phyloP scores from a whole-genome alignment of 2,888 invertebrate species.

The Tetrapedia diversipes region DNA sequence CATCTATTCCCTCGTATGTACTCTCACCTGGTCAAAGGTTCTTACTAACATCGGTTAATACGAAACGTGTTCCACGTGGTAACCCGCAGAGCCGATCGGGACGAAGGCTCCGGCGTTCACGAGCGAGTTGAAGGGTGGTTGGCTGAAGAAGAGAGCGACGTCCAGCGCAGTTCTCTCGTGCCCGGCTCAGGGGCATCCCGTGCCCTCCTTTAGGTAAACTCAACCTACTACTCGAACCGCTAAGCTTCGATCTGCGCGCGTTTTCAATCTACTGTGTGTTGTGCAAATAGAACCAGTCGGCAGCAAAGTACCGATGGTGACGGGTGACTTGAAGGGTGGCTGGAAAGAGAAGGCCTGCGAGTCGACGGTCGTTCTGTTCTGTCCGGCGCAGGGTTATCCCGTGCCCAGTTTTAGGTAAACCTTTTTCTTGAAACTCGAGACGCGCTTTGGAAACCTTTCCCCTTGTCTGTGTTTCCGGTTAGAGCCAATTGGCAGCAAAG shows the following conservation, averaged over 20 bases:
- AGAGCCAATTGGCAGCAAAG: slow-evolving; percentile 85
- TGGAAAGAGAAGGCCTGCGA: slow-evolving; percentile 64
- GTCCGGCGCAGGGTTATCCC: slow-evolving; percentile 90
- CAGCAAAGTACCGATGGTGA: slow-evolving; percentile 84
- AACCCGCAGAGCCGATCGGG: slow-evolving; percentile 84
- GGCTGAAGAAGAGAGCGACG: slow-evolving; percentile 71
- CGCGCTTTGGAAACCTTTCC: neutral
- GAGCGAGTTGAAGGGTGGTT: slow-evolving; percentile 84
- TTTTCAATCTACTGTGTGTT: slow-evolving; percentile 27
- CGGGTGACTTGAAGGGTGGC: slow-evolving; percentile 84
- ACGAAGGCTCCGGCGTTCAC: slow-evolving; percentile 85
- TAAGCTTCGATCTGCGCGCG: neutral
- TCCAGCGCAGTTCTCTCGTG: slow-evolving; percentile 85
- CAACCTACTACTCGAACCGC: neutral
- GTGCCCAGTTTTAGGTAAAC: slow-evolving; percentile 89
- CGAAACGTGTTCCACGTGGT: slow-evolving; percentile 33
- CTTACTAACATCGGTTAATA: slow-evolving; percentile 33
- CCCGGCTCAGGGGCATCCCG: slow-evolving; percentile 87
- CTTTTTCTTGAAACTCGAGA: neutral
- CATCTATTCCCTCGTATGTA: neutral
- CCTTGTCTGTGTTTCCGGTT: slow-evolving; percentile 30
- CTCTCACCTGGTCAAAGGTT: slow-evolving; percentile 5
- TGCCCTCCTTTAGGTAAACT: slow-evolving; percentile 85
- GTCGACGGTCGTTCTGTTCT: slow-evolving; percentile 85
- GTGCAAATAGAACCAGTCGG: slow-evolving; percentile 84